Evolutionary conservation across 2,888 invertebrate genomes (phyloP).

Genomic region (Sminthurides aquaticus): DNA sequence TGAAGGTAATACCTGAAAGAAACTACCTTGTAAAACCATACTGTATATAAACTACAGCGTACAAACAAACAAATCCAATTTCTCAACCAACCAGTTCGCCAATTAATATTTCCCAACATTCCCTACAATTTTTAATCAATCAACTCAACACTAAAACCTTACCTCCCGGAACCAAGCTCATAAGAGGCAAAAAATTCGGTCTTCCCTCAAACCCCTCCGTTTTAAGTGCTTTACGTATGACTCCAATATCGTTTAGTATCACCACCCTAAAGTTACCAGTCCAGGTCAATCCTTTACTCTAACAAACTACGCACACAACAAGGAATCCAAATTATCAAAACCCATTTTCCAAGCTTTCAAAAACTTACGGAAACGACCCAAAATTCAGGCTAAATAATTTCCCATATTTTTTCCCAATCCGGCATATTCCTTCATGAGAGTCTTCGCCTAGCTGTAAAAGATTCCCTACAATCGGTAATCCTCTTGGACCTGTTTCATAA

Average conservation of each 20-base stretch:
- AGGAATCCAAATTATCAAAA: neutral
- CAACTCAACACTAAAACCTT: neutral
- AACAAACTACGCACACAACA: too few species aligned
- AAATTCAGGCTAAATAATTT: neutral
- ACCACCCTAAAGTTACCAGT: neutral
- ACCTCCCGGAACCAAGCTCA: neutral
- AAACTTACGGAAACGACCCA: neutral
- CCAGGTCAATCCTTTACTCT: neutral
- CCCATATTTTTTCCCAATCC: neutral
- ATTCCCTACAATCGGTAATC: neutral
- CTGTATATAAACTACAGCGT: neutral
- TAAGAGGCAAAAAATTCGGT: neutral
- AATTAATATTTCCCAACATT: too few species aligned
- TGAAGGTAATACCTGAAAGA: neutral
- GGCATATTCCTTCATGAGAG: neutral
- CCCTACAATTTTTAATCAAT: too few species aligned
- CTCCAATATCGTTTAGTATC: neutral
- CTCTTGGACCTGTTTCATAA: neutral
- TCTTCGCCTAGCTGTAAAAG: neutral
- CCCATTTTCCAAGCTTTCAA: neutral
- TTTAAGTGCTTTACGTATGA: neutral
- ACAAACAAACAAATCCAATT: neutral
- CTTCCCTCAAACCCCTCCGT: neutral
- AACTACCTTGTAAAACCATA: too few species aligned
- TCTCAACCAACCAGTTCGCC: too few species aligned